phyloP scores from a whole-genome alignment of 2,113 vertebrate species.

The Paramisgurnus dabryanus region DNA sequence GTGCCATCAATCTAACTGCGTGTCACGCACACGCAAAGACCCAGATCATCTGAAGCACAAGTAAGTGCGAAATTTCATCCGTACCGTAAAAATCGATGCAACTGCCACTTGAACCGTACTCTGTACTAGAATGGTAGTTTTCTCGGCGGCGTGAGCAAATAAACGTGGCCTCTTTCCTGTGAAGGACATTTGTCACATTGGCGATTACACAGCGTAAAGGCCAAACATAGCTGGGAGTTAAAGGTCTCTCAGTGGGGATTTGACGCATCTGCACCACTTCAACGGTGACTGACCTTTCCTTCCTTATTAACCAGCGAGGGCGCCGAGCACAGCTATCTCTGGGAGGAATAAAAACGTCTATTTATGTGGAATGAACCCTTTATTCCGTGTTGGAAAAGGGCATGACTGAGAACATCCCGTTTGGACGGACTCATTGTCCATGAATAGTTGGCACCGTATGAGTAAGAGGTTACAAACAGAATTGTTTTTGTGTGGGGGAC shows the following conservation, averaged over 20 bases:
- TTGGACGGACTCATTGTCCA: not conserved
- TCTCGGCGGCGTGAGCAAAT: conserved; percentile 54
- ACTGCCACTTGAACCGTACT: not conserved
- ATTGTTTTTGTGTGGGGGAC: not conserved
- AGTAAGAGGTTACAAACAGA: conserved; percentile 4
- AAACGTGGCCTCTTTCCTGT: conserved; percentile 63
- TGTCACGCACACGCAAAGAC: not conserved
- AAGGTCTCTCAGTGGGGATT: conserved; percentile 80
- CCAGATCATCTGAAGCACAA: conserved; percentile 15
- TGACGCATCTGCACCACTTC: conserved; percentile 79
- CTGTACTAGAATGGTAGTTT: not conserved
- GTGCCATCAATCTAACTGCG: not conserved
- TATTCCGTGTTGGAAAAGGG: conserved; percentile 12
- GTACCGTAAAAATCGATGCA: conserved; percentile 27
- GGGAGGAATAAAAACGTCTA: conserved; percentile 56
- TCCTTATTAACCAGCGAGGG: conserved; percentile 73
- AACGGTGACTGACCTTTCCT: conserved; percentile 79
- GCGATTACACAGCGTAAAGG: conserved; percentile 79
- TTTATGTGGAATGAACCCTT: conserved; percentile 61
- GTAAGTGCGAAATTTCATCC: conserved; percentile 26
- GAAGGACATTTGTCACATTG: conserved; percentile 78
- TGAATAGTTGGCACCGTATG: not conserved
- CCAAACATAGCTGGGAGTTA: conserved; percentile 81
- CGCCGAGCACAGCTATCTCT: conserved; percentile 66
- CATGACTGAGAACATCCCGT: conserved; percentile 20